Evolutionary conservation across 1,140 invertebrate genomes (phyloP).

Genomic region (Drosophila insularis): DNA sequence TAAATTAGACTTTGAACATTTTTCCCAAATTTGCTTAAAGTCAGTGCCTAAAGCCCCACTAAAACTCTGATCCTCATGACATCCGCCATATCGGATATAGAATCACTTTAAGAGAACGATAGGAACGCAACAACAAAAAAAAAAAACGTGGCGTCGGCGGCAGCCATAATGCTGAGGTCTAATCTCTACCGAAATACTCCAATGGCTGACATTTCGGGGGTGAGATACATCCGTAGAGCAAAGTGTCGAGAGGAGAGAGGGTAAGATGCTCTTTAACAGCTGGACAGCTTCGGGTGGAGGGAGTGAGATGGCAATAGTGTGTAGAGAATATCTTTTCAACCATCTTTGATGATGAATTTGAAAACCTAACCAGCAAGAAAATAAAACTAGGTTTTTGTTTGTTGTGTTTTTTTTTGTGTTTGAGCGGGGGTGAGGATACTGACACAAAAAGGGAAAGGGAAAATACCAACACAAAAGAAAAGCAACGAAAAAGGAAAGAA

Average conservation of each 20-base stretch:
- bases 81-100: slow-evolving; percentile 2
- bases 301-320: slow-evolving; percentile 4
- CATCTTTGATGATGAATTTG: slow-evolving; percentile 8
- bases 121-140: neutral
- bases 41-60: neutral
- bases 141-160: slow-evolving; percentile 18
- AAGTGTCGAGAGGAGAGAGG: neutral
- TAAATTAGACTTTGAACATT: no score
- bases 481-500: slow-evolving; percentile 7
- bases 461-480: slow-evolving; percentile 10
- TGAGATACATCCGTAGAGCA: neutral
- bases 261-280: slow-evolving; percentile 1
- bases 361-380: slow-evolving; percentile 1
- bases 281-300: neutral
- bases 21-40: no score
- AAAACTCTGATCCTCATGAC: neutral
- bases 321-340: slow-evolving; percentile 3
- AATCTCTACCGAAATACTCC: neutral
- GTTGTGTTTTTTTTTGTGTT: no score
- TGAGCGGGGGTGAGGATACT: neutral
- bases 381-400: neutral
- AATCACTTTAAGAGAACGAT: slow-evolving; percentile 3
- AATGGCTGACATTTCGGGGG: slow-evolving; percentile 2
- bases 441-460: slow-evolving; percentile 2
- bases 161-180: slow-evolving; percentile 8